Evolutionary conservation across 92 coral and sea anemone genomes (phyloP).

Genomic region (Chrysogorgia sp.): DNA sequence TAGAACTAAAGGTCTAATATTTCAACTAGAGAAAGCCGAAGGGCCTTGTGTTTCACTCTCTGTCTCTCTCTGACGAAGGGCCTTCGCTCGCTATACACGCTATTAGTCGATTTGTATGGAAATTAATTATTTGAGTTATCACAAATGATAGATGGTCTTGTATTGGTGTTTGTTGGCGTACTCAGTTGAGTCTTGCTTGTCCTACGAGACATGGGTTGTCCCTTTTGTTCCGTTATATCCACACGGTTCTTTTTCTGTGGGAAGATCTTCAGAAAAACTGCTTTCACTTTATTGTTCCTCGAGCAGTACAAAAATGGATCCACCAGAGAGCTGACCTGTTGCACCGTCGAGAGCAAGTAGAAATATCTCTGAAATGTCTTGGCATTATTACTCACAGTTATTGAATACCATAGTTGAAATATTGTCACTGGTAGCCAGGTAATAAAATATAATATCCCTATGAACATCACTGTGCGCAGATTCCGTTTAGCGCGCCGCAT

Average conservation of each 20-base stretch:
- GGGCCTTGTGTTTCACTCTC: too few relatives aligned
- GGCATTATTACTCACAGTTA: background rate
- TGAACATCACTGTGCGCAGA: slow-evolving; percentile 8
- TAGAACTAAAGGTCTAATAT: too few relatives aligned
- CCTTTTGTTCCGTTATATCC: background rate
- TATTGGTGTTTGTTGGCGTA: background rate
- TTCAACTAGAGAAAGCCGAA: too few relatives aligned
- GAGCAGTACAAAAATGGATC: slow-evolving; percentile 17
- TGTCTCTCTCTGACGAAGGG: too few relatives aligned
- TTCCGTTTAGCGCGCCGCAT: slow-evolving; percentile 8
- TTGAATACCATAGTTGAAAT: slow-evolving; percentile 13
- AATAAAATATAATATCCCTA: background rate
- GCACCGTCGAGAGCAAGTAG: slow-evolving; percentile 12
- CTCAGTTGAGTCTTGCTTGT: background rate
- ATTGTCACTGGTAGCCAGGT: slow-evolving; percentile 34
- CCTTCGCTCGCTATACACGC: too few relatives aligned
- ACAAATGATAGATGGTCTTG: too few relatives aligned
- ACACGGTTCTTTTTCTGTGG: background rate
- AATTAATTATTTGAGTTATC: too few relatives aligned
- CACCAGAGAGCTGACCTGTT: slow-evolving; percentile 1
- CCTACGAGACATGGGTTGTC: background rate
- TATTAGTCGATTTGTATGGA: too few relatives aligned
- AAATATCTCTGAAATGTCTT: slow-evolving; percentile 18
- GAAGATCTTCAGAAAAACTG: background rate
- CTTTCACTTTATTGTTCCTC: slow-evolving; percentile 19